Conservation (phyloP, 2,797 vertebrate genomes). For the Enteromius afrohamiltoni region DNA sequence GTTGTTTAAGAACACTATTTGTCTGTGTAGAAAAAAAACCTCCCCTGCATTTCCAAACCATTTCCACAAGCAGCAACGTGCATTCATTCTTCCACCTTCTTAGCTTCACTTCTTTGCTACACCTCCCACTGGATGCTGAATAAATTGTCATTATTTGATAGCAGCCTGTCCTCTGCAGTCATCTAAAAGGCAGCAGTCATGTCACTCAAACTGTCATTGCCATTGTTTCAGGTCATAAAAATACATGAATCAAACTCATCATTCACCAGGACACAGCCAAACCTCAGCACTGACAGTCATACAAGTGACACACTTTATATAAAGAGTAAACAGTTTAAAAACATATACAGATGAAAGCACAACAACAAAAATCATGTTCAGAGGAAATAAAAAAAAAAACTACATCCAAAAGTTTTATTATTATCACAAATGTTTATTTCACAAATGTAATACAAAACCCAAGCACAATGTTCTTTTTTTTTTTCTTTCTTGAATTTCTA, state of each 20-base stretch:
- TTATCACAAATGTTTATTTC: neutral
- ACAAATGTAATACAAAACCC: neutral
- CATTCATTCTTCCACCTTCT: neutral
- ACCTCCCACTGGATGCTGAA: constrained; percentile 13
- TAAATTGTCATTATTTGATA: constrained; percentile 47
- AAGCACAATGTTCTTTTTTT: no score
- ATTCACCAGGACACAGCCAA: constrained; percentile 38
- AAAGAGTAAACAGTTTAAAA: constrained; percentile 17
- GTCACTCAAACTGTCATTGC: constrained; percentile 52
- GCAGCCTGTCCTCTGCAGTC: constrained; percentile 37
- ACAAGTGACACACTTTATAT: constrained; percentile 46
- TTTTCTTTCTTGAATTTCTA: neutral
- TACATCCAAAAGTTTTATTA: neutral
- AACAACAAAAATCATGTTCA: neutral
- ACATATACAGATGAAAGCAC: neutral
- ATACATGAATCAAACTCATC: constrained; percentile 52
- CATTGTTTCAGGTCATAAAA: constrained; percentile 51
- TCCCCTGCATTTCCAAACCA: neutral
- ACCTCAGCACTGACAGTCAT: constrained; percentile 31
- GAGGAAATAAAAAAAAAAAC: neutral
- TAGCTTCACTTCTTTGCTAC: neutral
- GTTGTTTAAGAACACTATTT: neutral
- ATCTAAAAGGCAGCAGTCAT: constrained; percentile 41
- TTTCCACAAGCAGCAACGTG: neutral
- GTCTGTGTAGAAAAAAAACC: neutral